Conservation (phyloP, 2,888 invertebrate genomes). For the Panopea generosa region DNA sequence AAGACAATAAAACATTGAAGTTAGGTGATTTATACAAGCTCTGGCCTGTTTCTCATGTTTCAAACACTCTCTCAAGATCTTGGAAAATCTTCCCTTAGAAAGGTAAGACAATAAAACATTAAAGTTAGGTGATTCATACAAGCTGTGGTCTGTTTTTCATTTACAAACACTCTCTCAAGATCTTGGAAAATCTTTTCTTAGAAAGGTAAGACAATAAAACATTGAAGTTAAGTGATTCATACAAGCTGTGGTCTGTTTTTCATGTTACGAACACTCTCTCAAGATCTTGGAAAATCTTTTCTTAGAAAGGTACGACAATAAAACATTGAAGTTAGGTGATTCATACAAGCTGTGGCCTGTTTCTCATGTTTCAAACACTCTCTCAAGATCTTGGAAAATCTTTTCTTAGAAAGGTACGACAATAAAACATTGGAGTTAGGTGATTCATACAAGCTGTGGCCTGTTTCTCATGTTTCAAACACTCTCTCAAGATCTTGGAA, state of each 20-base stretch:
- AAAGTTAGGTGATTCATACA: too few species aligned
- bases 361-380: slow-evolving; percentile 89
- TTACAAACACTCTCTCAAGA: slow-evolving; percentile 90
- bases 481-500: slow-evolving; percentile 91
- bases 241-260: too few species aligned
- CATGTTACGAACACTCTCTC: slow-evolving; percentile 90
- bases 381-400: slow-evolving; percentile 90
- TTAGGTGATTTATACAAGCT: too few species aligned
- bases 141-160: slow-evolving; percentile 84
- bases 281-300: slow-evolving; percentile 90
- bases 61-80: slow-evolving; percentile 89
- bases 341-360: too few species aligned
- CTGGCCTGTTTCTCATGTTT: slow-evolving; percentile 87
- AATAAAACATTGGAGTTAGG: too few species aligned
- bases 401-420: slow-evolving; percentile 88
- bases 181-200: slow-evolving; percentile 90
- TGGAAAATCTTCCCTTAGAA: slow-evolving; percentile 90
- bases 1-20: slow-evolving; percentile 34
- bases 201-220: slow-evolving; percentile 86
- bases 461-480: slow-evolving; percentile 87
- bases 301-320: slow-evolving; percentile 86
- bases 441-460: slow-evolving; percentile 90
- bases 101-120: slow-evolving; percentile 84
- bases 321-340: too few species aligned
- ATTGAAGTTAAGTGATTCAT: too few species aligned